Evolutionary conservation across 2,888 invertebrate genomes (phyloP), one percentile per base, ranked within the genome.

Genomic region (Watsonalla cultraria): DNA sequence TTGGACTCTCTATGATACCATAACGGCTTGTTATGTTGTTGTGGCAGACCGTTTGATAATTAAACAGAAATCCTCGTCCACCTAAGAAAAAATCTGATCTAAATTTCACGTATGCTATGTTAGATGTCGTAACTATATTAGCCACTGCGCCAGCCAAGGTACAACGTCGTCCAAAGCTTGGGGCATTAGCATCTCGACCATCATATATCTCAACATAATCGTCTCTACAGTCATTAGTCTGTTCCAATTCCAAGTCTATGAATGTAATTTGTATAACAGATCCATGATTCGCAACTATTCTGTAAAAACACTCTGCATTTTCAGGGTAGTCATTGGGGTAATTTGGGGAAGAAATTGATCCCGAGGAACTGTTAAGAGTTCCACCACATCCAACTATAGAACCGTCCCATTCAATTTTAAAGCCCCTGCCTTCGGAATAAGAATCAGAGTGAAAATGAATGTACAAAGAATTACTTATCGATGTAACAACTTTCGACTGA

Each of bases 1-100:
- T 96, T 0, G 96, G 95, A 69, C 96, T 97, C 81, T 98, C 98
- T 55, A 98, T 95, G 7, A 95, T 92, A 11, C 97, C 97, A 62
- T 92, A 86, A 69, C 91, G 92, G 5, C 95, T 95, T 15, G 78
- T 92, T 37, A 95, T 47, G 52, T 88, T 92, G 54, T 90, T 93
- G 58, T 92, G 90, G 75, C 96, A 96, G 92, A 95, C 82, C 68
- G 95, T 93, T 49, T 86, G 80, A 76, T 96, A 98, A 65, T 92
- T 93, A 0, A 97, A 78, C 54, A 94, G 92, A 75, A 98, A 98
- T 37, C 98, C 98, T 67, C 94, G 92, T 0, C 92, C 93, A 53
- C 89, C 80, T 46, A 89, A 84, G 48, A 92, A 93, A 35, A 89
- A 76, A 78, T 96, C 96, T 0, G 95, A 94, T 52, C 92, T 90